Conservation (phyloP, 2,113 vertebrate species). For the Plectropomus leopardus region DNA sequence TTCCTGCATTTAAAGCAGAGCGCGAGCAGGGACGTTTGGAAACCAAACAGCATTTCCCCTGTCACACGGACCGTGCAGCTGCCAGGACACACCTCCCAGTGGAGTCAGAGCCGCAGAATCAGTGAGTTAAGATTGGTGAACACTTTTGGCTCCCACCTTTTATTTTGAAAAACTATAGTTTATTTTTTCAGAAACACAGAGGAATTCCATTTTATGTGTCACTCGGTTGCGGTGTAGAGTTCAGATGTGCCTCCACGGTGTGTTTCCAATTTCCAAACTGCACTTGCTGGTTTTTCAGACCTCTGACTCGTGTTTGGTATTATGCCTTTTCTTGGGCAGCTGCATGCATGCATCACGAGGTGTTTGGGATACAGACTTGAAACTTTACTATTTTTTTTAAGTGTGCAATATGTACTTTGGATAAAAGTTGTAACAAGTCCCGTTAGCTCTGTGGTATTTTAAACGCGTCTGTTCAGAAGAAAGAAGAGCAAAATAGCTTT, state of each 20-base stretch:
- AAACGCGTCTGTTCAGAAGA: slow-evolving; percentile 10
- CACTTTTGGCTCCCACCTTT: slow-evolving; percentile 28
- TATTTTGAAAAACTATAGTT: slow-evolving; percentile 27
- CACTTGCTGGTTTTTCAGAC: slow-evolving; percentile 30
- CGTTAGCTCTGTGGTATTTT: slow-evolving; percentile 22
- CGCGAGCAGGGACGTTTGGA: slow-evolving; percentile 56
- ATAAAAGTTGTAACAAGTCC: slow-evolving; percentile 40
- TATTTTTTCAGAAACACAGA: slow-evolving; percentile 45
- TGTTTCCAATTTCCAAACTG: slow-evolving; percentile 50
- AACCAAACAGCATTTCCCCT: slow-evolving; percentile 58
- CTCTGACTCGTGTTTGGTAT: slow-evolving; percentile 55
- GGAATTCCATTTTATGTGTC: slow-evolving; percentile 33
- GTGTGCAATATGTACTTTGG: slow-evolving; percentile 68
- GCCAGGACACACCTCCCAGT: slow-evolving; percentile 32
- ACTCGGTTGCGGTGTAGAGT: slow-evolving; percentile 44
- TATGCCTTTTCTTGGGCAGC: slow-evolving; percentile 59
- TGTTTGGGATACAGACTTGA: slow-evolving; percentile 73
- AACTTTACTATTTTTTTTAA: slow-evolving; percentile 38
- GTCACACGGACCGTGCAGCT: slow-evolving; percentile 44
- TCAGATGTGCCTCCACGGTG: slow-evolving; percentile 59
- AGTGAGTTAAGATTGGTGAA: slow-evolving; percentile 25
- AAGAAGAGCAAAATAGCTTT: slow-evolving; percentile 9
- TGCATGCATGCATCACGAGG: slow-evolving; percentile 54
- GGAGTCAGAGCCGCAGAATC: slow-evolving; percentile 37
- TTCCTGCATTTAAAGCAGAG: slow-evolving; percentile 68